Evolutionary conservation across 2,113 vertebrate species (phyloP).

Genomic region (Paratilapia polleni): DNA sequence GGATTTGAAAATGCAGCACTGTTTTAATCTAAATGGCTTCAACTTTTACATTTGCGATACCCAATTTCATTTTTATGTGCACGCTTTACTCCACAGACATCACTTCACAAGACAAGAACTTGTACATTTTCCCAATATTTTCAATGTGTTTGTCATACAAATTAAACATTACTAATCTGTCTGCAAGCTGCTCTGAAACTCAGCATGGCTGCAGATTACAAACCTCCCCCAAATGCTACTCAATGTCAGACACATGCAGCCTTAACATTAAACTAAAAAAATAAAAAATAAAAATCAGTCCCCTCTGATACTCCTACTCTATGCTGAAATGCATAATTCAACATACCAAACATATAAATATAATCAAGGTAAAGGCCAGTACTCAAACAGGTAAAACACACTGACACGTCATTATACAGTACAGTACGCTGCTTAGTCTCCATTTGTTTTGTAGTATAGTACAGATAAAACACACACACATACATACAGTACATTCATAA

Average conservation of each 20-base stretch:
- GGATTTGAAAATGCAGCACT: slow-evolving; percentile 26
- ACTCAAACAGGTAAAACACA: slow-evolving; percentile 46
- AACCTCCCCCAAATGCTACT: slow-evolving; percentile 37
- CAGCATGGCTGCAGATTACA: not conserved
- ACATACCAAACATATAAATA: slow-evolving; percentile 32
- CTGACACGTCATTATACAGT: slow-evolving; percentile 49
- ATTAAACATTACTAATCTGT: slow-evolving; percentile 24
- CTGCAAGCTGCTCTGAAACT: not conserved
- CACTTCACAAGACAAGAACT: slow-evolving; percentile 67
- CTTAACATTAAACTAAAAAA: slow-evolving; percentile 26
- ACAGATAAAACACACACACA: slow-evolving; percentile 43
- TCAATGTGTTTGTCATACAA: slow-evolving; percentile 19
- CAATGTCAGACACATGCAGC: slow-evolving; percentile 58
- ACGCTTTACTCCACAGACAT: slow-evolving; percentile 61
- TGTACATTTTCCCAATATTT: slow-evolving; percentile 31
- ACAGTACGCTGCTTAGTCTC: slow-evolving; percentile 30
- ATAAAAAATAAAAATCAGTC: not conserved
- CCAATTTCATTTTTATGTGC: slow-evolving; percentile 35
- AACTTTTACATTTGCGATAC: slow-evolving; percentile 39
- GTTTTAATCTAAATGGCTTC: slow-evolving; percentile 40
- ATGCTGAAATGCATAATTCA: slow-evolving; percentile 11
- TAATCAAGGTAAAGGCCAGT: slow-evolving; percentile 4
- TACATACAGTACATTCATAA: slow-evolving; percentile 41
- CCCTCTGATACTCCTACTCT: not conserved
- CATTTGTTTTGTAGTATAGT: slow-evolving; percentile 19